A percentile compares a stretch with the other conserved stretches of the same genome.
These are phyloP conservation scores for Drymonia ruficornis DNA, from an alignment of 2,888 invertebrate species.

Conservation along the genomic window DNA sequence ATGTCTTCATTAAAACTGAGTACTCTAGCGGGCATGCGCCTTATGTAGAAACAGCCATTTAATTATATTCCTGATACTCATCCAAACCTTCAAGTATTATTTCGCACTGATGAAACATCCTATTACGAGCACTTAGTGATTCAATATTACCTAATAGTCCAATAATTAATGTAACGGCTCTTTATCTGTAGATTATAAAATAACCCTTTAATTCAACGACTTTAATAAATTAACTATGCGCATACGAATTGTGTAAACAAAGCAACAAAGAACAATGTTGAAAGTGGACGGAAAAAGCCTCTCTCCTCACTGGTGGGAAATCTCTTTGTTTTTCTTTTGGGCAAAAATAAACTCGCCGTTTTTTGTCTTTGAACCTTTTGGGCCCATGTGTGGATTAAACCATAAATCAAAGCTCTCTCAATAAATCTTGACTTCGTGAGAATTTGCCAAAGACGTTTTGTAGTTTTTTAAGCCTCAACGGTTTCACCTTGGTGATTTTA, in stretches of 20 bases:
- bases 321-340: slow-evolving; percentile 61
- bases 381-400: slow-evolving; percentile 74
- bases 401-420: slow-evolving; percentile 78
- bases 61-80: too few species aligned
- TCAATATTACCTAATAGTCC: not conserved
- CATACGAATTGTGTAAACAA: slow-evolving; percentile 57
- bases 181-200: slow-evolving; percentile 38
- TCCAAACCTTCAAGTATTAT: too few species aligned
- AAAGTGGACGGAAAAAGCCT: slow-evolving; percentile 47
- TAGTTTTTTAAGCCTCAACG: slow-evolving; percentile 50
- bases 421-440: slow-evolving; percentile 75
- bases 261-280: slow-evolving; percentile 49
- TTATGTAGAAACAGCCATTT: too few species aligned
- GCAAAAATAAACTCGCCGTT: slow-evolving; percentile 67
- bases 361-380: slow-evolving; percentile 74
- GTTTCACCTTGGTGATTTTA: slow-evolving; percentile 28
- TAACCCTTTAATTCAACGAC: slow-evolving; percentile 38
- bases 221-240: slow-evolving; percentile 57
- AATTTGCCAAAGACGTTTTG: slow-evolving; percentile 63
- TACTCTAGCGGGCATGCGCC: too few species aligned
- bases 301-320: slow-evolving; percentile 50
- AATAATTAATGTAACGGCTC: not conserved
- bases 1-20: too few species aligned
- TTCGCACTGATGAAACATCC: too few species aligned
- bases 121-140: too few species aligned